Evolutionary conservation across 2,113 vertebrate species (phyloP), one percentile per base, ranked within the genome.

Genomic region (Amazona vittata): DNA sequence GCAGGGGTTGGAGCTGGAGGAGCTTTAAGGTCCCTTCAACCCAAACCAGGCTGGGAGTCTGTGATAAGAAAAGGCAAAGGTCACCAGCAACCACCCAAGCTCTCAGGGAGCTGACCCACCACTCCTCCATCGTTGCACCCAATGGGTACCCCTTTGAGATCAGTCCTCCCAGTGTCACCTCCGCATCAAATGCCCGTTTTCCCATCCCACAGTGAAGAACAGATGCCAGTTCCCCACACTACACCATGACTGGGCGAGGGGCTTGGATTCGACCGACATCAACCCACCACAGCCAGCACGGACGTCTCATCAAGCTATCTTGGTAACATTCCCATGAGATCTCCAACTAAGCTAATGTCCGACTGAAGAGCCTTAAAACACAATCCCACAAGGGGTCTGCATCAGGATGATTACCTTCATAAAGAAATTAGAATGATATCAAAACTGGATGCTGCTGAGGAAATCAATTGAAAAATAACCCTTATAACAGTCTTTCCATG

Each of bases 71-170:
- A 52, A 81, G 13, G 22, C 19, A 50, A 64, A 60, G 8, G 20
- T 24, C 77, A 81, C 35, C 67, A 41, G 52, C 19, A 71, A 24
- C 18, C 67, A 41, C 31, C 12, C 13, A 46, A 12, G 4, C 53
- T 41, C 15, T 26, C 59, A 24, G 39, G 12, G 53, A 77, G 47
- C 37, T 65, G n/a, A 55, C 2, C 20, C 31, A 9, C 15, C 22
- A 4, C 24, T 44, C 19, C 31, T 28, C 13, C 5, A 2, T 9
- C 43, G 71, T 28, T 57, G 44, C 4, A 8, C 63, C 2, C 26
- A 65, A 55, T 0, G 0, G 0, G 11, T 4, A 22, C 31, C 19
- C 46, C 47, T 17, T 33, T 41, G 49, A 52, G 22, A 68, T 55
- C 35, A 65, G 47, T 57, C 18, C 43, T 68, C 63, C 14, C 21